Percentiles rank a stretch among this genome's conserved stretches.
These are phyloP conservation scores for Syritta pipiens DNA, from an alignment of 2,888 invertebrate genomes.

Conservation along the genomic window DNA sequence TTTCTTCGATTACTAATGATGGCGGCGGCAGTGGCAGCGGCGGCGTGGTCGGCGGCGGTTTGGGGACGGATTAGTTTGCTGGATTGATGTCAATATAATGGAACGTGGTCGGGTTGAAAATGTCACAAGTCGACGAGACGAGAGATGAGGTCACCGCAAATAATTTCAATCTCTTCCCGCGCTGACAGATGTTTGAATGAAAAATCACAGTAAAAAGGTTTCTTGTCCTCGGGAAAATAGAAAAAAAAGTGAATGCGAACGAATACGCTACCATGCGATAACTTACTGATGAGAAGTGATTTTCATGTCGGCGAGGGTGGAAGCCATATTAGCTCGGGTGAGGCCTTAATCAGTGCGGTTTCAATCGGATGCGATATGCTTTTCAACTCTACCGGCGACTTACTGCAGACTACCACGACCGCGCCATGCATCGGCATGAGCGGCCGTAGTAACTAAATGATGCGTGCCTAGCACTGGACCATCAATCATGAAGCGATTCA, in stretches of 20 bases:
- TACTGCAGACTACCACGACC: too few species aligned
- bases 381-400: too few species aligned
- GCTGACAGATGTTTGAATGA: conserved; percentile 19
- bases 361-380: too few species aligned
- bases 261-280: conserved; percentile 26
- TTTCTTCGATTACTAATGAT: conserved; percentile 65
- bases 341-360: too few species aligned
- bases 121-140: conserved; percentile 37
- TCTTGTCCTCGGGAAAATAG: neutral
- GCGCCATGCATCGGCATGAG: too few species aligned
- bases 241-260: neutral
- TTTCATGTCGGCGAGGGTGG: conserved; percentile 2
- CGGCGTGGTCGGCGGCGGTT: neutral
- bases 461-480: too few species aligned
- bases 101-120: conserved; percentile 12
- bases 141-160: conserved; percentile 36
- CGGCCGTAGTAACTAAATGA: too few species aligned
- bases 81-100: conserved; percentile 58
- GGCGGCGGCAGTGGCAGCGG: conserved; percentile 18
- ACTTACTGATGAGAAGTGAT: neutral
- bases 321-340: neutral
- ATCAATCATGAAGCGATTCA: too few species aligned
- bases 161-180: conserved; percentile 35
- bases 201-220: conserved; percentile 16
- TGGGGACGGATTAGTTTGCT: conserved; percentile 30